These are phyloP conservation scores for Tetragonula carbonaria DNA, from an alignment of 2,888 invertebrate species.

Conservation along the genomic window DNA sequence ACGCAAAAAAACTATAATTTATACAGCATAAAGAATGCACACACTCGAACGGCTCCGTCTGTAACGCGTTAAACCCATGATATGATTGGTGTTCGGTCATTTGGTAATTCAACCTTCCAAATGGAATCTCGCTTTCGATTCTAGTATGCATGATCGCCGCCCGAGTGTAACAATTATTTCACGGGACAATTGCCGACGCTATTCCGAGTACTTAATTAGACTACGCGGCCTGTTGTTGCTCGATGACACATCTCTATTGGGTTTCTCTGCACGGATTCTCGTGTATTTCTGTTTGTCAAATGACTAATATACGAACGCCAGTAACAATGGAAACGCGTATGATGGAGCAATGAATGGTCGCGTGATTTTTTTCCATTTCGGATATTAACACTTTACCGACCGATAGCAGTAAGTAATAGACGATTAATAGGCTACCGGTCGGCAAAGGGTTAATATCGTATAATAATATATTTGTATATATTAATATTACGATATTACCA, in stretches of 20 bases:
- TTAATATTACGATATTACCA: too few relatives aligned
- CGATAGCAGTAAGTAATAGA: too few relatives aligned
- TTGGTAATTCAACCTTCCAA: slow-evolving; percentile 1
- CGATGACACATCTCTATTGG: slow-evolving; percentile 34
- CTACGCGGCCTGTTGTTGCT: slow-evolving; percentile 27
- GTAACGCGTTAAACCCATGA: neutral
- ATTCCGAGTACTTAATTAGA: slow-evolving; percentile 52
- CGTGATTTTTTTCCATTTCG: neutral
- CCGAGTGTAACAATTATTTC: slow-evolving; percentile 27
- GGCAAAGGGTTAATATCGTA: too few relatives aligned
- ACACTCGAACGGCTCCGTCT: too few relatives aligned
- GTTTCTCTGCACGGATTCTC: slow-evolving; percentile 29
- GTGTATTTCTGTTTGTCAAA: slow-evolving; percentile 26
- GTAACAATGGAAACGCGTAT: slow-evolving; percentile 6
- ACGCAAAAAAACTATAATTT: too few relatives aligned
- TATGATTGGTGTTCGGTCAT: neutral
- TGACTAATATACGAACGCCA: neutral
- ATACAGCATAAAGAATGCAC: too few relatives aligned
- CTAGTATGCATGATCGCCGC: slow-evolving; percentile 1
- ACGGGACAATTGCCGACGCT: slow-evolving; percentile 44
- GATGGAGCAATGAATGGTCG: neutral
- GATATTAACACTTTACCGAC: neutral
- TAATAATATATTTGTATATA: too few relatives aligned
- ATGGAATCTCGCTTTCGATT: slow-evolving; percentile 24
- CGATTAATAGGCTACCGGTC: too few relatives aligned